Base-by-base conservation (phyloP, 2,888 invertebrate species). In the Conistra vaccinii region DNA sequence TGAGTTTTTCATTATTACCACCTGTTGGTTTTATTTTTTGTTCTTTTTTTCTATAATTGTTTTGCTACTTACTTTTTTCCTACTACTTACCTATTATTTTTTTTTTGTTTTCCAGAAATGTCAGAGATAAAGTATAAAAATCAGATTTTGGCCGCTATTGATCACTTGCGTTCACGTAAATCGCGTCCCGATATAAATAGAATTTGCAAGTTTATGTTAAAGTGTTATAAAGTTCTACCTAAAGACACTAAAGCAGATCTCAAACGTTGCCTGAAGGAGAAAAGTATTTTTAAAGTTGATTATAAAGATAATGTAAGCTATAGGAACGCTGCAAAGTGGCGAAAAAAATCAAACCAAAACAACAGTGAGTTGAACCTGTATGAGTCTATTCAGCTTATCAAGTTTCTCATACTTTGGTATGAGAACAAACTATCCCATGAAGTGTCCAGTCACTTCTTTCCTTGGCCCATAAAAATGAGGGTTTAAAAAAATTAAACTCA, bases 251-350 rank as follows among this genome's bases (percentile, higher is more conserved):
- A 97, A 90, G 96, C 97, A 78, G 98, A 98, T 93, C 96, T 98
- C 55, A 98, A 98, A 91, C 97, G 97, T 92, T 97, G 98, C 89
- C 97, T 98, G 23, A 98, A 98, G 87, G 97, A 97, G 78, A 98
- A 98, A 91, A 97, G 97, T 88, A 98, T 98, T 73, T 97, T 98
- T 84, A 98, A 98, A 97, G 98, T 98, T 48, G 98, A 98, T 91
- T 98, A 98, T 93, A 98, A 98, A 95, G 98, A 98, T 89, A 98
- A 97, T 94, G 98, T 98, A 86, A 98, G 98, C 95, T 98, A 98
- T 92, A 97, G 98, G 89, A 98, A 98, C 96, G 98, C 98, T 66
- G 97, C 98, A 69, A 98, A 97, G 96, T 98, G 97, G 97, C 97
- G 95, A 89, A 96, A 92, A 90, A 95, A 92, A 87, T 91, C 93